These are phyloP conservation scores for Aphelinus atriplicis DNA, from an alignment of 1,140 invertebrate genomes.

Conservation along the genomic window DNA sequence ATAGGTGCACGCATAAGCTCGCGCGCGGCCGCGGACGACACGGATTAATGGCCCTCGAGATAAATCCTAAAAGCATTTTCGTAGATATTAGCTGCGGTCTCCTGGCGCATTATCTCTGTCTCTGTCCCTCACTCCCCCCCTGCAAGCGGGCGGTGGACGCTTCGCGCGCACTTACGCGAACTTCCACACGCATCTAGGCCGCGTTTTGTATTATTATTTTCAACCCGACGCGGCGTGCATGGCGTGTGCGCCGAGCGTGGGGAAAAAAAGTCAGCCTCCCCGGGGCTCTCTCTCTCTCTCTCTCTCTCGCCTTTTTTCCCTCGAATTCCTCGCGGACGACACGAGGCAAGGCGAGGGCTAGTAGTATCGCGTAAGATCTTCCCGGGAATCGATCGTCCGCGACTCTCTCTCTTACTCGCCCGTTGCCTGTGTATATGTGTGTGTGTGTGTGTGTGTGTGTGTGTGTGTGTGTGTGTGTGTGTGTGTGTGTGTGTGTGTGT, in stretches of 20 bases:
- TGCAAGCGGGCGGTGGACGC: no score
- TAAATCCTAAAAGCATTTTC: constrained; percentile 56
- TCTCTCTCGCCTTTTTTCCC: background rate
- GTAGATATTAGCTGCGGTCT: constrained; percentile 48
- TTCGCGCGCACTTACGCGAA: no score
- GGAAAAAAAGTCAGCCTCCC: constrained; percentile 8
- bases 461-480: no score
- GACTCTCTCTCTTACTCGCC: constrained; percentile 17
- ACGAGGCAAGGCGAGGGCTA: constrained; percentile 7
- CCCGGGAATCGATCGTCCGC: constrained; percentile 42
- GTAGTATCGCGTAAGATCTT: constrained; percentile 45
- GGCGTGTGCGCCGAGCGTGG: background rate
- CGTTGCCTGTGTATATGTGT: no score
- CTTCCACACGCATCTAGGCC: no score
- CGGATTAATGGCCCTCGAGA: constrained; percentile 51
- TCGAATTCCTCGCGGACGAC: constrained; percentile 39
- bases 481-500: constrained; percentile 1
- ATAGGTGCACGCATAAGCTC: constrained; percentile 40
- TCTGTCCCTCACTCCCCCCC: background rate
- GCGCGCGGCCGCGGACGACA: constrained; percentile 26
- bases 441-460: no score
- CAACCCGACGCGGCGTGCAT: no score
- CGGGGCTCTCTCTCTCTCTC: constrained; percentile 7
- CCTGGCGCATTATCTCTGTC: constrained; percentile 2
- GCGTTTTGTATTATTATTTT: no score